phyloP scores from a whole-genome alignment of 2,797 vertebrate genomes.

The Dermochelys coriacea region DNA sequence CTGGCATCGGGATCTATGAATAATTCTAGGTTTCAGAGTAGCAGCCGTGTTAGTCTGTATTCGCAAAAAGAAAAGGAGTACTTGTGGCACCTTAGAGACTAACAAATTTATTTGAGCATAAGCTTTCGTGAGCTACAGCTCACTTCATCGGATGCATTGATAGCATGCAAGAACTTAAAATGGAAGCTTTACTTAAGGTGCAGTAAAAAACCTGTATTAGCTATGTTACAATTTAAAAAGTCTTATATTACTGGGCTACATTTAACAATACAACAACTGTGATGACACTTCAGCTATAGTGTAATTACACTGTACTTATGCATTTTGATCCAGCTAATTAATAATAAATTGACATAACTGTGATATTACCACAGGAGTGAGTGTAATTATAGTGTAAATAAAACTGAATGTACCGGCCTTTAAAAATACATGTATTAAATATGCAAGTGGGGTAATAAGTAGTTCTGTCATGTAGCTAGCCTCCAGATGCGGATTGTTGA shows the following conservation, averaged over 20 bases:
- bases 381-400: not conserved
- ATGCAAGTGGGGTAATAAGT: not conserved
- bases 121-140: no score
- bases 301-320: not conserved
- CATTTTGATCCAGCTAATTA: conserved; percentile 17
- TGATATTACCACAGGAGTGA: not conserved
- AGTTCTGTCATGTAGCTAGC: not conserved
- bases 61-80: no score
- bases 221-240: not conserved
- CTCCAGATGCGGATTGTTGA: not conserved
- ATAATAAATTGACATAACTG: conserved; percentile 9
- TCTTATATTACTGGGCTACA: not conserved
- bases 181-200: not conserved
- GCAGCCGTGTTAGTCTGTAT: no score
- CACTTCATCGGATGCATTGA: no score
- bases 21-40: no score
- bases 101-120: no score
- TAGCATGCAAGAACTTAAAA: not conserved
- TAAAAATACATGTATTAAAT: conserved; percentile 17
- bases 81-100: no score
- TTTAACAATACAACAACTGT: not conserved
- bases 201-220: not conserved
- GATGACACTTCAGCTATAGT: not conserved
- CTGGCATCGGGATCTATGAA: not conserved
- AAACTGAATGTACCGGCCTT: not conserved